Evolutionary conservation across 92 coral and sea anemone genomes (phyloP).

Genomic region (Palythoa heliodiscus): DNA sequence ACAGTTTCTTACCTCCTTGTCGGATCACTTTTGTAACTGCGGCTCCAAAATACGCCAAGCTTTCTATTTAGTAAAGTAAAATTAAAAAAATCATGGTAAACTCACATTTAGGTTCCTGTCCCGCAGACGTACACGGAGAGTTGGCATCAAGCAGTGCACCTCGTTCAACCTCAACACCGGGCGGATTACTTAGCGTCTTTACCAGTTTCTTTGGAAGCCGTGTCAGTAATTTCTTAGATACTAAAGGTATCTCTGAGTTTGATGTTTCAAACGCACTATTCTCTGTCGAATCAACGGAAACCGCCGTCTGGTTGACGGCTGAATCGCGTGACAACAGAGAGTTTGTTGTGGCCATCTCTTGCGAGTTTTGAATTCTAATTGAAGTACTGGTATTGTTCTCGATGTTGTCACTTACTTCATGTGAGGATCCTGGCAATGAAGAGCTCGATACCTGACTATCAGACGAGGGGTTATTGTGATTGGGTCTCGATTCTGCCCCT

Average conservation of each 20-base stretch:
- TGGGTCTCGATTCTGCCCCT: not conserved
- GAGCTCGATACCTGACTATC: not conserved
- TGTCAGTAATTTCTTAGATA: not conserved
- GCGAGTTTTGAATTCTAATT: not conserved
- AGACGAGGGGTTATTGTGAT: not conserved
- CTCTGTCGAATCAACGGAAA: not conserved
- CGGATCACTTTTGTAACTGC: not conserved
- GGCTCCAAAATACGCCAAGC: not conserved
- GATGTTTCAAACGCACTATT: not conserved
- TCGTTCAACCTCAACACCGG: not conserved
- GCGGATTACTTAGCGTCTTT: constrained; percentile 13
- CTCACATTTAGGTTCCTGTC: not conserved
- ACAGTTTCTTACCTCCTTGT: not conserved
- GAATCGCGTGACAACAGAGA: not conserved
- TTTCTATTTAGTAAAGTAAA: not conserved
- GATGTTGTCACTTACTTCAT: not conserved
- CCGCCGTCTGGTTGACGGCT: not conserved
- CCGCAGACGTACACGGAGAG: not conserved
- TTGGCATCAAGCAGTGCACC: not conserved
- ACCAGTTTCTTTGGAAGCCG: constrained; percentile 11
- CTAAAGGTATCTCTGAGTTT: not conserved
- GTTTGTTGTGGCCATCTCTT: not conserved
- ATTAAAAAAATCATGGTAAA: not conserved
- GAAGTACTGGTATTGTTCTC: not conserved
- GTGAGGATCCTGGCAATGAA: not conserved